A percentile compares a stretch with the other conserved stretches of the same genome.
phyloP scores from a whole-genome alignment of 2,888 invertebrate species.

The Xestobium rufovillosum region DNA sequence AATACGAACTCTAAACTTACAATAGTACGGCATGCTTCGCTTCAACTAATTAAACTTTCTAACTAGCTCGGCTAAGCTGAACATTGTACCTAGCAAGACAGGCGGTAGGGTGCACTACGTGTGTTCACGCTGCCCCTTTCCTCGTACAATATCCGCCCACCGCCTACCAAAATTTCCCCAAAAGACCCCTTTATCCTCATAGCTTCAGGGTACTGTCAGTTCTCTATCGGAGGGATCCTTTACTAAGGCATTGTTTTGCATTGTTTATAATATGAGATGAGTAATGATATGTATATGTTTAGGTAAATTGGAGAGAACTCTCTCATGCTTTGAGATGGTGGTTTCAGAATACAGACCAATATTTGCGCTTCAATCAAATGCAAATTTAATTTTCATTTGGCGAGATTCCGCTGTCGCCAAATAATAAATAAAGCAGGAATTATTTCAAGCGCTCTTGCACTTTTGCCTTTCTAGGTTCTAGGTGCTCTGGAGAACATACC shows the following conservation, averaged over 20 bases:
- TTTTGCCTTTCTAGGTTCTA: no score
- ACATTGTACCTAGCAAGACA: conserved; percentile 13
- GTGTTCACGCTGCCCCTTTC: conserved; percentile 24
- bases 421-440: no score
- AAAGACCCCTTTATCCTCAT: conserved; percentile 34
- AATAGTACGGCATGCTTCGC: conserved; percentile 41
- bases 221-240: conserved; percentile 24
- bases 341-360: no score
- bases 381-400: no score
- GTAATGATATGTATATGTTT: conserved; percentile 29
- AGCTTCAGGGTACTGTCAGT: conserved; percentile 40
- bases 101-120: conserved; percentile 29
- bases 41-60: conserved; percentile 46
- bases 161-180: conserved; percentile 22
- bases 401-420: no score
- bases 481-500: no score
- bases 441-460: no score
- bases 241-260: conserved; percentile 1
- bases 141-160: conserved; percentile 23
- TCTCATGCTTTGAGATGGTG: no score
- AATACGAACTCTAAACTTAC: conserved; percentile 35
- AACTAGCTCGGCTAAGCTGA: conserved; percentile 42
- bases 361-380: no score
- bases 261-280: conserved; percentile 23
- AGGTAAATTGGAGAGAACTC: no score